Base-by-base conservation (phyloP, 2,888 invertebrate genomes). In the Unio pictorum region DNA sequence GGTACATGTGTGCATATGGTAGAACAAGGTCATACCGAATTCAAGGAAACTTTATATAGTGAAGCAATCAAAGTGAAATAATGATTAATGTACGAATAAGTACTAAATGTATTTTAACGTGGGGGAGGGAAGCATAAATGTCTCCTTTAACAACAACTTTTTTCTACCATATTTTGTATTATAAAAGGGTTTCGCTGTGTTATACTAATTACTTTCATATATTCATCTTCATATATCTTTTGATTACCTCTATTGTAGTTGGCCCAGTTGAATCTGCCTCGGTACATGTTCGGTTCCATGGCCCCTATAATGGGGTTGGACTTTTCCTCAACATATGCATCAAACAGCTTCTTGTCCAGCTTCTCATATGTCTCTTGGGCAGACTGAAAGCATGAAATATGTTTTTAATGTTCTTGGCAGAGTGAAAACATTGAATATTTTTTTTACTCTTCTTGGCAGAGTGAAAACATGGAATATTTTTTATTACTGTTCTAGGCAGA, bases 221-320 rank as follows among this genome's bases (percentile, higher is more conserved):
- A 66, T 20, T 55, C 55, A 66, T 23, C 30, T 54, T 56, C 20
- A 55, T 60, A 45, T 8, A 18, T 34, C 23, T 28, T 18, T 68
- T 57, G 34, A 72, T 65, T 68, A 87, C 87, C 87, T 79, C 75
- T 45, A 3, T 15, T 45, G 45, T 45, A 45, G 45, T 15, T 45
- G 45, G 45, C 94, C 94, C 96, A 95, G 86, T 95, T 95, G 87
- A 96, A 95, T 71, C 94, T 92, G 0, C 96, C 97, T 86, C 95
- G 92, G 90, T 97, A 97, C 97, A 98, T 97, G 75, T 96, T 96
- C 8, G 96, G 96, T 90, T 98, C 98, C 76, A 98, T 96, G 8
- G 95, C 95, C n/a, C 97, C 97, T 34, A 98, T 96, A 18, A 98
- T 92, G 0, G 97, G 97, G 91, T 97, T 97, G 61, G 96, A 95